Conservation (phyloP, 2,113 vertebrate species). For the Triplophysa rosa region DNA sequence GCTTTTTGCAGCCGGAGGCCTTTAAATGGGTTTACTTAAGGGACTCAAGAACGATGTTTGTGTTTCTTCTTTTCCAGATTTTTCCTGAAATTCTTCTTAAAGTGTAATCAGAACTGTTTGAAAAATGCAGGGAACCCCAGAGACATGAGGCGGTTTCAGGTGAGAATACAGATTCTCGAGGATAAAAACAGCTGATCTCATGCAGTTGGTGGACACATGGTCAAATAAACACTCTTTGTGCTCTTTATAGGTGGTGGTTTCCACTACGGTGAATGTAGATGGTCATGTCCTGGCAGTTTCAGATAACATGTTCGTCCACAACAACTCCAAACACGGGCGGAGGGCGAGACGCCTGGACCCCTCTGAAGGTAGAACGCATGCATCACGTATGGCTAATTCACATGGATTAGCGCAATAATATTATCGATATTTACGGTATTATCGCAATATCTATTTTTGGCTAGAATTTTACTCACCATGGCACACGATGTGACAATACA, state of each 20-base stretch:
- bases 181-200: not conserved
- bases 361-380: conserved; percentile 82
- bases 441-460: too few species aligned
- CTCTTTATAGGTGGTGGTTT: conserved; percentile 84
- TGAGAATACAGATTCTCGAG: conserved; percentile 54
- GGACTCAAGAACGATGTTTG: not conserved
- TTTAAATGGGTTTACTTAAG: not conserved
- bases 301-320: conserved; percentile 97
- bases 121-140: conserved; percentile 93
- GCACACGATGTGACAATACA: too few species aligned
- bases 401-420: too few species aligned
- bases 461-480: too few species aligned
- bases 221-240: not conserved
- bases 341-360: conserved; percentile 89
- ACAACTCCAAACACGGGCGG: conserved; percentile 96
- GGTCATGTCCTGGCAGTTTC: conserved; percentile 91
- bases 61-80: conserved; percentile 71
- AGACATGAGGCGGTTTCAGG: conserved; percentile 95
- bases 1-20: not conserved
- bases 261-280: conserved; percentile 91
- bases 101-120: conserved; percentile 96
- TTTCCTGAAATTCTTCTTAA: conserved; percentile 93
- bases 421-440: too few species aligned
- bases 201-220: not conserved
- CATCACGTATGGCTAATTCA: too few species aligned